Evolutionary conservation across 2,888 invertebrate species (phyloP).

Genomic region (Punctoribates punctum): DNA sequence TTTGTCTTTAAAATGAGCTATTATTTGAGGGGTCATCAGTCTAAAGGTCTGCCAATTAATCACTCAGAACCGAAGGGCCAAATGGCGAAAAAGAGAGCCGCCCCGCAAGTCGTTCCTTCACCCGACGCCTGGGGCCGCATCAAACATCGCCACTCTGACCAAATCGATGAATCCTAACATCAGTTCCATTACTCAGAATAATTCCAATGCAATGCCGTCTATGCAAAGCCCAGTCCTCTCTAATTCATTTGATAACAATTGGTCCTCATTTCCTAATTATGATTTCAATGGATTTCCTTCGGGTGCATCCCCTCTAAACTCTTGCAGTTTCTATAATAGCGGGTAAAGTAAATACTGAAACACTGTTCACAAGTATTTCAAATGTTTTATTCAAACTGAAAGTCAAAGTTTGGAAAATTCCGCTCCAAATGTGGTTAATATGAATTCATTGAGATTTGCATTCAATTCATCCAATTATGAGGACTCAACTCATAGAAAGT

Average conservation of each 20-base stretch:
- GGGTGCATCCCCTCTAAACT: background rate
- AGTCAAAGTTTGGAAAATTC: slow-evolving; percentile 18
- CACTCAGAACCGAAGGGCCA: slow-evolving; percentile 71
- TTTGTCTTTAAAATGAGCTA: background rate
- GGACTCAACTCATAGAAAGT: slow-evolving; percentile 10
- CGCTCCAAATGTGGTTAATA: slow-evolving; percentile 15
- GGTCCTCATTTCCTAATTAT: slow-evolving; percentile 34
- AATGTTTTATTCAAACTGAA: background rate
- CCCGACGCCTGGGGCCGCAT: slow-evolving; percentile 30
- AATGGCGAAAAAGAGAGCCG: slow-evolving; percentile 90
- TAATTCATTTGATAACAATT: slow-evolving; percentile 22
- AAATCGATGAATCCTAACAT: slow-evolving; percentile 33
- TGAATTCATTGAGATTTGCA: slow-evolving; percentile 28
- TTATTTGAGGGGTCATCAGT: no score
- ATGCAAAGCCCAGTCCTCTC: slow-evolving; percentile 22
- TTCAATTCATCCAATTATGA: slow-evolving; percentile 27
- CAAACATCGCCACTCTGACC: slow-evolving; percentile 35
- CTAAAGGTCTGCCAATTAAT: no score
- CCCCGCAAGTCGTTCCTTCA: slow-evolving; percentile 73
- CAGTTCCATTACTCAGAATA: background rate
- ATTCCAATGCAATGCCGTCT: slow-evolving; percentile 5
- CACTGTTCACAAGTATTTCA: background rate
- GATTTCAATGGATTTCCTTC: slow-evolving; percentile 35
- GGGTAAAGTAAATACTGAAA: background rate
- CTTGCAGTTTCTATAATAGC: slow-evolving; percentile 25